Evolutionary conservation across 1,140 invertebrate species (phyloP).

Genomic region (Listronotus oregonensis): DNA sequence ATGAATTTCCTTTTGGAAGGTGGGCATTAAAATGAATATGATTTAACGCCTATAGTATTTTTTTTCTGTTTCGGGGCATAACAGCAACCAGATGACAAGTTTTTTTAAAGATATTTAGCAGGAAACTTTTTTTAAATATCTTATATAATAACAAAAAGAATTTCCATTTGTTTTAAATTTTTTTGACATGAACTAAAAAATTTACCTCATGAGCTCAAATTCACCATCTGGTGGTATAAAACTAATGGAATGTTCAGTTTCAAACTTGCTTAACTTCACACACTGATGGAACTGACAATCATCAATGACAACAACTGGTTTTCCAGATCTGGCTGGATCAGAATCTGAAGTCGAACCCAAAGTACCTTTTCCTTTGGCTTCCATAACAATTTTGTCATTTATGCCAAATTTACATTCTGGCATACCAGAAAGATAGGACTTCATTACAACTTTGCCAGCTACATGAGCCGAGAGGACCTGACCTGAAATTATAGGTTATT

Average conservation of each 20-base stretch:
- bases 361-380: slow-evolving; percentile 86
- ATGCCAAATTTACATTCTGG: slow-evolving; percentile 99
- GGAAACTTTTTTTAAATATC: too few species aligned
- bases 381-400: slow-evolving; percentile 99
- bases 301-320: slow-evolving; percentile 98
- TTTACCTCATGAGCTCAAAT: slow-evolving; percentile 97
- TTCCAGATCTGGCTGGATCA: slow-evolving; percentile 84
- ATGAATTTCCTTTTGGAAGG: too few species aligned
- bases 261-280: slow-evolving; percentile 99
- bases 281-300: slow-evolving; percentile 99
- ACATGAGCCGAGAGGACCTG: slow-evolving; percentile 99
- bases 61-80: too few species aligned
- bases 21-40: too few species aligned
- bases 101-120: too few species aligned
- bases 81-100: too few species aligned
- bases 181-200: background rate
- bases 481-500: slow-evolving; percentile 62
- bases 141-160: too few species aligned
- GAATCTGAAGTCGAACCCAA: slow-evolving; percentile 74
- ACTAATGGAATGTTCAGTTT: slow-evolving; percentile 99
- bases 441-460: slow-evolving; percentile 99
- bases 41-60: too few species aligned
- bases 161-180: too few species aligned
- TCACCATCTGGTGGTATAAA: slow-evolving; percentile 99
- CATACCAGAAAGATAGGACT: slow-evolving; percentile 99